phyloP scores from a whole-genome alignment of 1,140 invertebrate genomes.

The Trachymyrmex cornetzi region DNA sequence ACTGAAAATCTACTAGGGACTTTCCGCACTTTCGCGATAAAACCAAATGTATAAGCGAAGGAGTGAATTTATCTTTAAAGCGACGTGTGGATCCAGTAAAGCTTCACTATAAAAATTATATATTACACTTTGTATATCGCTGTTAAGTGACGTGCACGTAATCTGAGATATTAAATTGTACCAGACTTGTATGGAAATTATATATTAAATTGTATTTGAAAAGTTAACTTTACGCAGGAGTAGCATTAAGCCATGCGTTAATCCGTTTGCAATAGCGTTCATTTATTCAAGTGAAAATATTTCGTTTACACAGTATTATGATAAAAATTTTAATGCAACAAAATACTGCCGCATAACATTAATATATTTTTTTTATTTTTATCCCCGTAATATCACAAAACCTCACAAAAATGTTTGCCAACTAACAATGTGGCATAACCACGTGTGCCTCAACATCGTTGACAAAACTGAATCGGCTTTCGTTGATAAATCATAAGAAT shows the following conservation, averaged over 20 bases:
- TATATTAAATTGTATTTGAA: slow-evolving; percentile 36
- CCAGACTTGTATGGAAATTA: slow-evolving; percentile 8
- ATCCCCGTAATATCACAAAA: slow-evolving; percentile 13
- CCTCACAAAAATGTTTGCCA: slow-evolving; percentile 23
- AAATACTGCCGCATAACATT: slow-evolving; percentile 39
- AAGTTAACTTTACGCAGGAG: slow-evolving; percentile 11
- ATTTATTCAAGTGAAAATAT: slow-evolving; percentile 38
- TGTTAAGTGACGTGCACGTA: neutral
- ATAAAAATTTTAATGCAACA: slow-evolving; percentile 33
- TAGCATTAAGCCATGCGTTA: slow-evolving; percentile 33
- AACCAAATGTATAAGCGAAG: slow-evolving; percentile 48
- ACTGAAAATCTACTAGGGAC: slow-evolving; percentile 32
- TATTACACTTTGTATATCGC: neutral
- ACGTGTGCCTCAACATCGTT: slow-evolving; percentile 17
- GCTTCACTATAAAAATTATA: slow-evolving; percentile 18
- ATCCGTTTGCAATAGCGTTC: slow-evolving; percentile 10
- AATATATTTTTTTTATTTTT: slow-evolving; percentile 14
- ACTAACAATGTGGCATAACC: slow-evolving; percentile 35
- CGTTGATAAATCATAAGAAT: slow-evolving; percentile 59
- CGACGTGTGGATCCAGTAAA: neutral
- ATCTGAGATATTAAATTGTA: slow-evolving; percentile 41
- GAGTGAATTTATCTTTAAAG: slow-evolving; percentile 27
- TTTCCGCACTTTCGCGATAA: slow-evolving; percentile 60
- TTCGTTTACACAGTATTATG: slow-evolving; percentile 13
- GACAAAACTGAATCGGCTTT: slow-evolving; percentile 60